Percentiles rank a stretch among this genome's conserved stretches.
Conservation (phyloP, 2,113 vertebrate species). For the Rhadina sibilatrix region DNA sequence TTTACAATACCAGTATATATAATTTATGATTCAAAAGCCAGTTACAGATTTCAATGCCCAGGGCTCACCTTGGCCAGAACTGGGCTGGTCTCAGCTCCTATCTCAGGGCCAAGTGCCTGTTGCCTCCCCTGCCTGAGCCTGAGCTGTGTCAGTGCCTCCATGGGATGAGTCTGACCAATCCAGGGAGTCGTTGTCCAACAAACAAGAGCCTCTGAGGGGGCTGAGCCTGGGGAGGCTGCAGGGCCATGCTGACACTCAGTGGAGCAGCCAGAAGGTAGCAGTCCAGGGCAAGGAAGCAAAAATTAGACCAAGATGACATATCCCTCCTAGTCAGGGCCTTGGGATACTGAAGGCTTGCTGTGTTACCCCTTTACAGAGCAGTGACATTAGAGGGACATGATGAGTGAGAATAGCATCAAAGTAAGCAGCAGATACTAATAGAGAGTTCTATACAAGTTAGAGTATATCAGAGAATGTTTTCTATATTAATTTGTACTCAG, state of each 20-base stretch:
- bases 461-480: not conserved
- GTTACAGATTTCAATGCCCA: not conserved
- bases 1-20: not conserved
- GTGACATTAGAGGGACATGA: not conserved
- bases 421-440: not conserved
- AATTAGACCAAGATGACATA: not conserved
- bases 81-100: not conserved
- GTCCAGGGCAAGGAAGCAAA: not conserved
- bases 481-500: not conserved
- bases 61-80: too few species aligned
- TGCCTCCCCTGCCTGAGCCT: not conserved
- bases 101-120: fast-evolving
- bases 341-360: not conserved
- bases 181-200: fast-evolving
- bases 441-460: not conserved
- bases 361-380: not conserved
- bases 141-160: not conserved
- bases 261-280: not conserved
- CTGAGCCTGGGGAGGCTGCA: not conserved
- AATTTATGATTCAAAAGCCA: not conserved
- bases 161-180: not conserved
- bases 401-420: not conserved
- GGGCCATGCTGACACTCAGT: not conserved
- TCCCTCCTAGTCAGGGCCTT: not conserved
- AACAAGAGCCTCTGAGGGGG: not conserved